These are phyloP conservation scores for Drosophila sucinea DNA, from an alignment of 1,140 invertebrate species.

Conservation along the genomic window DNA sequence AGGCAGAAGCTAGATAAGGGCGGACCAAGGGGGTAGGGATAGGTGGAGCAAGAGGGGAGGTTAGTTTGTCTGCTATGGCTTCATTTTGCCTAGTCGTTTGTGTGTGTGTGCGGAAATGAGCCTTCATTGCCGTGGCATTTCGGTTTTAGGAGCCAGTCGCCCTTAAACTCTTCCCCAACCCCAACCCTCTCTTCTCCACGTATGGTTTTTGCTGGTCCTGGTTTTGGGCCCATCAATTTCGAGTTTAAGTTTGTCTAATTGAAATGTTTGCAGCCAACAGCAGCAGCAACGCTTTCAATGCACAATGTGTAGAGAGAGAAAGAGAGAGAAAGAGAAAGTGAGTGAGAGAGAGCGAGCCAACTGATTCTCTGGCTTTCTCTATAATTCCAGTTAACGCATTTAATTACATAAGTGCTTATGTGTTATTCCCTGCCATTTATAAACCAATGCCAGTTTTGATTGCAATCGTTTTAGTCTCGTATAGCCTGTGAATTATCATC, in stretches of 20 bases:
- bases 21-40: background rate
- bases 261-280: constrained; percentile 63
- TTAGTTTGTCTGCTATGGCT: constrained; percentile 4
- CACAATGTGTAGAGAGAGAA: constrained; percentile 15
- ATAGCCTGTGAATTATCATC: background rate
- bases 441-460: constrained; percentile 7
- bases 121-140: constrained; percentile 72
- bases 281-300: constrained; percentile 27
- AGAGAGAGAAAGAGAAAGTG: constrained; percentile 6
- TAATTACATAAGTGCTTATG: constrained; percentile 80
- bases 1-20: constrained; percentile 20
- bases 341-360: background rate
- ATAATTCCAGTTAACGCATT: constrained; percentile 68
- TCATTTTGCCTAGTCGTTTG: background rate
- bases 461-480: background rate
- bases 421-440: constrained; percentile 60
- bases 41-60: background rate
- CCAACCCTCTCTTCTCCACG: constrained; percentile 15
- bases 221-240: constrained; percentile 65
- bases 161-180: background rate
- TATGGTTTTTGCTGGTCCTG: constrained; percentile 4
- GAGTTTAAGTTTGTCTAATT: constrained; percentile 78
- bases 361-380: background rate
- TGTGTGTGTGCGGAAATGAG: constrained; percentile 67
- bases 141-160: constrained; percentile 26